Evolutionary conservation across 2,113 vertebrate genomes (phyloP), one percentile per base, ranked within the genome.

Genomic region (Bettongia penicillata): DNA sequence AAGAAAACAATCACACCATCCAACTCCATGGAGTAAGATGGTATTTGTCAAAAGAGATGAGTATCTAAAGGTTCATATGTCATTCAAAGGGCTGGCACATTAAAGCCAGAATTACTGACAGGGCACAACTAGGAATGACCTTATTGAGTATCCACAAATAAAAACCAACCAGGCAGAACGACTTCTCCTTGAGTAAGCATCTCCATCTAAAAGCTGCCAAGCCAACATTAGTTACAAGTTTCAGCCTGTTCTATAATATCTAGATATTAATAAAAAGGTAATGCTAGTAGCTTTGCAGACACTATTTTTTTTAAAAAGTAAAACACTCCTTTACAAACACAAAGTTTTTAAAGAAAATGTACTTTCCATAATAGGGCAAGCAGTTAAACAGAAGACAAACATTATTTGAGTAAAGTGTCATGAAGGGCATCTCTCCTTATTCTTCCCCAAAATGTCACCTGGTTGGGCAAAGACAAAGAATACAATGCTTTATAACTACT

Each of bases 101-200:
- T 77, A 96, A 95, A 96, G 94, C 61, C 94, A 95, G 90, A 94
- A 90, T 95, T 91, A 97, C 51, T 97, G 92, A 97, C 37, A 96
- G 93, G 92, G 91, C 97, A 91, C 91, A 92, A 92, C 92, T 93
- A 96, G 92, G 77, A 97, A 96, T 96, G 97, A 97, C 97, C 96
- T 98, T 97, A 98, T 49, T 26, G 53, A 95, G 96, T 95, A 96
- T 92, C 96, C 97, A 97, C 97, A 98, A 98, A 98, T 97, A 97
- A 97, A 97, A 90, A 77, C 37, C 89, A 90, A 37, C 89, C 89
- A 90, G 48, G 89, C 43, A 50, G 89, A 49, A 97, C 96, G 90
- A 96, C 96, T 96, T 97, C 95, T 97, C 93, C 96, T 97, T 96
- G 95, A 97, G 91, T 98, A 98, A 97, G 97, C 97, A 96, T 94